Conservation (phyloP, 2,113 vertebrate species). For the Geothlypis trichas region DNA sequence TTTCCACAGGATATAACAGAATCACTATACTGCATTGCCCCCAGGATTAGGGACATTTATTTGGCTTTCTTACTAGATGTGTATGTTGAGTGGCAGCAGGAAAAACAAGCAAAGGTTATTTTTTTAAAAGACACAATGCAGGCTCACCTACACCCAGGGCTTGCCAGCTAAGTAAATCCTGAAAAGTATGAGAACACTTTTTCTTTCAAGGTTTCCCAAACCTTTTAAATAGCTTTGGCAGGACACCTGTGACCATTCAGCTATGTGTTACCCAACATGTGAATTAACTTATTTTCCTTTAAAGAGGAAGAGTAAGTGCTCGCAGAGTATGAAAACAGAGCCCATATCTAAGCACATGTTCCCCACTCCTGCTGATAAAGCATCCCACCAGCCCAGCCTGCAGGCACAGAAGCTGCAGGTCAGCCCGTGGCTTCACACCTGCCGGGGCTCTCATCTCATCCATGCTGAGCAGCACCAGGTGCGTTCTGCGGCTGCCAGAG, state of each 20-base stretch:
- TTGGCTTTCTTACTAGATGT: not conserved
- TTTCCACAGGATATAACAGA: not conserved
- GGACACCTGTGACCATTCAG: not conserved
- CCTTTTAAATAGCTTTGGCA: not conserved
- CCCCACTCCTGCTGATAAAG: not conserved
- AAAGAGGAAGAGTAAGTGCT: not conserved
- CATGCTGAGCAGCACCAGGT: fast-evolving
- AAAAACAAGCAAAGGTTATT: not conserved
- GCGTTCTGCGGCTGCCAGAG: no score
- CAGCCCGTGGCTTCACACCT: fast-evolving
- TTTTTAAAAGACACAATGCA: not conserved
- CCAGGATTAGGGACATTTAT: not conserved
- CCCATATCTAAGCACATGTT: not conserved
- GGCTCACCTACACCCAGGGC: not conserved
- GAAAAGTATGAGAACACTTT: fast-evolving
- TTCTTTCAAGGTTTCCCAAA: not conserved
- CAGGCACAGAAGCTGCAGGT: fast-evolving
- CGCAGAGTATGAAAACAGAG: fast-evolving
- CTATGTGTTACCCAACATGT: fast-evolving
- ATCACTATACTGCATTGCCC: not conserved
- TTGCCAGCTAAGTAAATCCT: not conserved
- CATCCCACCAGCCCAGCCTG: fast-evolving
- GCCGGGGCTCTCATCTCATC: not conserved
- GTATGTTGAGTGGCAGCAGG: not conserved
- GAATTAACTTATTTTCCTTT: not conserved